Conservation (phyloP, 2,888 invertebrate genomes). For the Sturmia bella region DNA sequence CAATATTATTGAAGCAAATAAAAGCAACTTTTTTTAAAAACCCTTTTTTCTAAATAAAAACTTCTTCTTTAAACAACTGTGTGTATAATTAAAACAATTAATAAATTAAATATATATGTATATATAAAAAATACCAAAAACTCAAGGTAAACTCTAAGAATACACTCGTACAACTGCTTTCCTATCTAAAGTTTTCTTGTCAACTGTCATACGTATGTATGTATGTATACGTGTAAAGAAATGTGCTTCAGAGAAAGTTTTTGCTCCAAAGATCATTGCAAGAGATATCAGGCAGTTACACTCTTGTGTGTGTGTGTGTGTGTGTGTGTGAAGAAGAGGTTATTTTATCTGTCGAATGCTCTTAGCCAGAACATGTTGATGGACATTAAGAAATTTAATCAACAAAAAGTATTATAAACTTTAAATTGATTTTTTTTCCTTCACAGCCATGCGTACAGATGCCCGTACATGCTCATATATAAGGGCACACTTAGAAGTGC, state of each 20-base stretch:
- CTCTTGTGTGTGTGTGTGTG: not conserved
- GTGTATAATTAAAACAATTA: not conserved
- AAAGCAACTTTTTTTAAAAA: too few relatives aligned
- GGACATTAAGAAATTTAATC: conserved; percentile 62
- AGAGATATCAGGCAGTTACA: conserved; percentile 36
- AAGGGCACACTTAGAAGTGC: not conserved
- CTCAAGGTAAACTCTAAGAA: conserved; percentile 22
- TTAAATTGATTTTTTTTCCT: conserved; percentile 63
- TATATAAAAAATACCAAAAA: conserved; percentile 4
- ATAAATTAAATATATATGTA: not conserved
- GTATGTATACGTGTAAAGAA: too few relatives aligned
- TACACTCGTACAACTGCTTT: not conserved
- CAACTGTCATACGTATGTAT: not conserved
- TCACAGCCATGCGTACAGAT: not conserved
- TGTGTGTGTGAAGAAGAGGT: not conserved
- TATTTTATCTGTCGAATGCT: conserved; percentile 23
- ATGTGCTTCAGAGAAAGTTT: conserved; percentile 34
- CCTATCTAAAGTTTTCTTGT: conserved; percentile 16
- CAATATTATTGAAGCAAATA: too few relatives aligned
- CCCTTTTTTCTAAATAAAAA: too few relatives aligned
- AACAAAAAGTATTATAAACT: conserved; percentile 65
- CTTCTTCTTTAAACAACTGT: too few relatives aligned
- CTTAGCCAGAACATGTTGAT: conserved; percentile 28
- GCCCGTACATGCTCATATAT: not conserved
- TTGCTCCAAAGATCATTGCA: conserved; percentile 33